These are phyloP conservation scores for Drosophila willistoni DNA, from an alignment of 1,140 invertebrate genomes.

Conservation along the genomic window DNA sequence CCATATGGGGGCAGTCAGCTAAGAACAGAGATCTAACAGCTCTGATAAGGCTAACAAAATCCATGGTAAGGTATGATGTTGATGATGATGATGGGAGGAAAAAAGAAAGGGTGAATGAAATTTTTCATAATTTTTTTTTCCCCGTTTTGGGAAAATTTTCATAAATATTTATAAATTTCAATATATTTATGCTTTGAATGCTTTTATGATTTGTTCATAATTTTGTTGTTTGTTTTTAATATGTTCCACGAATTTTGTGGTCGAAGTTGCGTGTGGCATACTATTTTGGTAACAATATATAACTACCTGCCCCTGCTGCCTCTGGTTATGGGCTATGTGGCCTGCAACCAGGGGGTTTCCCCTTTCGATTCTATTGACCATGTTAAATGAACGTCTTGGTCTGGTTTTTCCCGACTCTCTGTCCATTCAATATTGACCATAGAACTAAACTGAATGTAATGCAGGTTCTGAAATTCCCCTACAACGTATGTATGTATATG, in stretches of 20 bases:
- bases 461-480: neutral
- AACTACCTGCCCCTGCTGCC: neutral
- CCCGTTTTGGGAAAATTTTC: slow-evolving; percentile 36
- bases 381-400: neutral
- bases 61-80: neutral
- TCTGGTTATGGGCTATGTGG: neutral
- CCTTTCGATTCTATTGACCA: neutral
- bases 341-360: neutral
- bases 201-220: slow-evolving; percentile 74
- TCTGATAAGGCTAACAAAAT: slow-evolving; percentile 49
- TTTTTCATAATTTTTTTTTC: slow-evolving; percentile 17
- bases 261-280: slow-evolving; percentile 46
- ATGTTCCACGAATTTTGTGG: slow-evolving; percentile 51
- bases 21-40: slow-evolving; percentile 49
- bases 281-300: neutral
- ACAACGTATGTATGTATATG: too few species aligned
- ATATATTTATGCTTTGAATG: slow-evolving; percentile 1
- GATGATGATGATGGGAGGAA: too few species aligned
- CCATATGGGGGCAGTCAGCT: slow-evolving; percentile 33
- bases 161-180: slow-evolving; percentile 56
- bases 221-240: slow-evolving; percentile 68
- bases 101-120: slow-evolving; percentile 64
- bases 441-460: neutral
- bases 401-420: neutral
- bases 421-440: slow-evolving; percentile 3